phyloP scores from a whole-genome alignment of 2,888 invertebrate species.

The Furcula furcula region DNA sequence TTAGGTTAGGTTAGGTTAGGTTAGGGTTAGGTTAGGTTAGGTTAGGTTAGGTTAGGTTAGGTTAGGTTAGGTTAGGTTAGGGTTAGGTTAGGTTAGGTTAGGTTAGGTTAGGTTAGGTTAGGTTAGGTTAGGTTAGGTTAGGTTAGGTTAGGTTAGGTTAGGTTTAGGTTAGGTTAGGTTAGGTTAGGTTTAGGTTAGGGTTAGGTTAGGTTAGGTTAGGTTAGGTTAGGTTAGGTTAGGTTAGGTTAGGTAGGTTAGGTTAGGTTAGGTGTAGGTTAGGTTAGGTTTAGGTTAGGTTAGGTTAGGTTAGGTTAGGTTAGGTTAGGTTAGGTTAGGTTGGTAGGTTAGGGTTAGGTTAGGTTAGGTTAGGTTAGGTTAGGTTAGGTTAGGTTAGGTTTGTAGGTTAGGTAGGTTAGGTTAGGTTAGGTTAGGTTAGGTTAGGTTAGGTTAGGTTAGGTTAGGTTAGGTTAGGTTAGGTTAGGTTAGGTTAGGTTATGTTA shows the following conservation, averaged over 20 bases:
- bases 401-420: slow-evolving; percentile 7
- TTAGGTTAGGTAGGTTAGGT: slow-evolving; percentile 14
- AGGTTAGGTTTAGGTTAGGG: slow-evolving; percentile 16
- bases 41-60: slow-evolving; percentile 33
- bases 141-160: slow-evolving; percentile 31
- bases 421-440: slow-evolving; percentile 10
- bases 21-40: slow-evolving; percentile 34
- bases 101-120: slow-evolving; percentile 31
- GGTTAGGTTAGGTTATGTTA: too few species aligned
- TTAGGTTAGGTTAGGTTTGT: slow-evolving; percentile 10
- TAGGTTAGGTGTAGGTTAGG: slow-evolving; percentile 10
- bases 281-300: slow-evolving; percentile 9
- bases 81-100: slow-evolving; percentile 33
- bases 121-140: slow-evolving; percentile 21
- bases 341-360: slow-evolving; percentile 14
- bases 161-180: slow-evolving; percentile 14
- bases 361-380: slow-evolving; percentile 16
- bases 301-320: slow-evolving; percentile 17
- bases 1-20: too few species aligned
- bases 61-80: too few species aligned
- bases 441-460: slow-evolving; percentile 11
- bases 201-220: slow-evolving; percentile 31
- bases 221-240: slow-evolving; percentile 20
- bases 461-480: slow-evolving; percentile 7
- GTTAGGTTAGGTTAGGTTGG: slow-evolving; percentile 12